Conservation (phyloP, 2,113 vertebrate genomes). For the Python bivittatus region DNA sequence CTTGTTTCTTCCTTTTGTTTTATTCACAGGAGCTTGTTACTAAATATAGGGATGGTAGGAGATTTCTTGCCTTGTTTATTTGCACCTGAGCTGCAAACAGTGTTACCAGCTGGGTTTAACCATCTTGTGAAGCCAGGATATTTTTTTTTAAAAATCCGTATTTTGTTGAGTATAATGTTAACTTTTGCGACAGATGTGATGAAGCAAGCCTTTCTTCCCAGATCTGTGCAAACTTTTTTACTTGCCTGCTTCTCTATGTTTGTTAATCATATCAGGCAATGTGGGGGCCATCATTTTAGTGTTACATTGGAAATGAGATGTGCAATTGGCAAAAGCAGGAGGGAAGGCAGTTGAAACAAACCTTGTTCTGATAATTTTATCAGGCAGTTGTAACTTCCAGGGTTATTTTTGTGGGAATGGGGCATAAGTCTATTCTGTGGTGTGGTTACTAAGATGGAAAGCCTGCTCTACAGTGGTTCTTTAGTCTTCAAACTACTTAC, state of each 20-base stretch:
- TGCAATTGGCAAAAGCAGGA: background rate
- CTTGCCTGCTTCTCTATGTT: conserved; percentile 6
- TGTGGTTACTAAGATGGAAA: background rate
- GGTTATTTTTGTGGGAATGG: background rate
- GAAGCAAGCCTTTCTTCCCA: background rate
- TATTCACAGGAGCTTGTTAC: background rate
- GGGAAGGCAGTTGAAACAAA: background rate
- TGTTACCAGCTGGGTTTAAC: background rate
- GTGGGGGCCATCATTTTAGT: background rate
- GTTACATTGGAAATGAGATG: background rate
- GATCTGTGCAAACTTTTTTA: background rate
- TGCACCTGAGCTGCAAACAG: background rate
- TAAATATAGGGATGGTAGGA: background rate
- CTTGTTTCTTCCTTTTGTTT: background rate
- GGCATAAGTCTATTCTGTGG: background rate
- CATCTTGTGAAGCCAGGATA: background rate
- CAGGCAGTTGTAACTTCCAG: background rate
- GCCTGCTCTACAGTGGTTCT: background rate
- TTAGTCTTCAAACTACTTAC: background rate
- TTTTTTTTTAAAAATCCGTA: background rate
- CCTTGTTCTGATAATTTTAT: background rate
- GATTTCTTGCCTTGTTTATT: background rate
- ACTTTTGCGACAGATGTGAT: background rate
- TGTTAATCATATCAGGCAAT: conserved; percentile 5
- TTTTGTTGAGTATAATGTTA: background rate